phyloP scores from a whole-genome alignment of 2,113 vertebrate species.

The Cepphus grylle region DNA sequence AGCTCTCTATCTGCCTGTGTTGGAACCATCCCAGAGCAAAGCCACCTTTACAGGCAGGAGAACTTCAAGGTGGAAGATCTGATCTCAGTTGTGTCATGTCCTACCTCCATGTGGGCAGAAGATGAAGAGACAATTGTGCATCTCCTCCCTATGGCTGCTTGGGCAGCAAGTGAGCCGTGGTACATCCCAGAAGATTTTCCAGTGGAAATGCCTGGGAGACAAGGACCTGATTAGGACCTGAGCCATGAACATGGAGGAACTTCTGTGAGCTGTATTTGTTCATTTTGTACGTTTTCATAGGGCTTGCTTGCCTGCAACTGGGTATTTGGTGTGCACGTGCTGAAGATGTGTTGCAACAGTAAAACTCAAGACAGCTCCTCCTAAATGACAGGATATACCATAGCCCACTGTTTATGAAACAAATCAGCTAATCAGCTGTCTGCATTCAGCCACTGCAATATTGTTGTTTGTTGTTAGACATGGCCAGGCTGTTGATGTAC shows the following conservation, averaged over 20 bases:
- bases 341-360: neutral
- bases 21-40: neutral
- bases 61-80: neutral
- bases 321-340: neutral
- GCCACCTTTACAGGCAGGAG: neutral
- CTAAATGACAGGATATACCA: neutral
- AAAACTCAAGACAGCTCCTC: neutral
- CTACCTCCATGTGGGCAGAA: neutral
- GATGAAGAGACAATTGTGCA: neutral
- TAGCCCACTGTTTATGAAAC: neutral
- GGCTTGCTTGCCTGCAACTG: neutral
- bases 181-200: neutral
- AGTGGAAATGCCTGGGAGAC: neutral
- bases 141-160: neutral
- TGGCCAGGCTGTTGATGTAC: neutral
- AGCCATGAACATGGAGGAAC: neutral
- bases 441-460: neutral
- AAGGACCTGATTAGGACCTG: neutral
- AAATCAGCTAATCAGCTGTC: neutral
- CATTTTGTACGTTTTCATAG: neutral
- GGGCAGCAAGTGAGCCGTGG: neutral
- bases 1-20: neutral
- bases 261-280: neutral
- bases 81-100: neutral
- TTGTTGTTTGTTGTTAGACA: neutral